These are phyloP conservation scores for Nasonovia ribisnigri DNA, from an alignment of 2,888 invertebrate species.

Conservation along the genomic window DNA sequence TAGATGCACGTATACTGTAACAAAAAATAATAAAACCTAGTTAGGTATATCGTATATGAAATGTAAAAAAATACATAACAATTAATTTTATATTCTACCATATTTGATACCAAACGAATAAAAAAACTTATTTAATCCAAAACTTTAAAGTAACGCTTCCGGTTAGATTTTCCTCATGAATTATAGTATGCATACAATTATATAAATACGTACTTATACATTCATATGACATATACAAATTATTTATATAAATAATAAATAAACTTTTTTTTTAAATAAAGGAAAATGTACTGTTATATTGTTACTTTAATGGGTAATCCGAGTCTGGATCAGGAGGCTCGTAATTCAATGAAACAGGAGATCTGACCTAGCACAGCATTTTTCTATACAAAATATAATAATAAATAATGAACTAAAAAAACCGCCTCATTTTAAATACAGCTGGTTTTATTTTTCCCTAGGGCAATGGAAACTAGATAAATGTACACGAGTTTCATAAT, in stretches of 20 bases:
- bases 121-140: not conserved
- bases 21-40: not conserved
- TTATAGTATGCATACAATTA: not conserved
- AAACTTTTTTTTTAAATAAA: not conserved
- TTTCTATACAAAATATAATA: conserved; percentile 13
- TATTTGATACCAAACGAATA: not conserved
- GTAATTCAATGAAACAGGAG: conserved; percentile 26
- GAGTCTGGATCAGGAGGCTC: not conserved
- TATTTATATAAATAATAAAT: conserved; percentile 1
- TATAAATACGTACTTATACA: not conserved
- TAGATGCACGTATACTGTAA: not conserved
- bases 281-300: not conserved
- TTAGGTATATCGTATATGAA: no score
- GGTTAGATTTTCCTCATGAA: not conserved
- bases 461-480: conserved; percentile 20
- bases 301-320: conserved; percentile 18
- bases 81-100: not conserved
- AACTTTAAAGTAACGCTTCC: not conserved
- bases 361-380: conserved; percentile 14
- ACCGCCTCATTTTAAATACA: conserved; percentile 23
- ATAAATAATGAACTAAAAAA: conserved; percentile 42
- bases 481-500: not conserved
- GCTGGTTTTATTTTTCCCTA: not conserved
- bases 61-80: not conserved
- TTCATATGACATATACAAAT: not conserved